These are phyloP conservation scores for Eurypyga helias DNA, from an alignment of 2,113 vertebrate species.

Conservation along the genomic window DNA sequence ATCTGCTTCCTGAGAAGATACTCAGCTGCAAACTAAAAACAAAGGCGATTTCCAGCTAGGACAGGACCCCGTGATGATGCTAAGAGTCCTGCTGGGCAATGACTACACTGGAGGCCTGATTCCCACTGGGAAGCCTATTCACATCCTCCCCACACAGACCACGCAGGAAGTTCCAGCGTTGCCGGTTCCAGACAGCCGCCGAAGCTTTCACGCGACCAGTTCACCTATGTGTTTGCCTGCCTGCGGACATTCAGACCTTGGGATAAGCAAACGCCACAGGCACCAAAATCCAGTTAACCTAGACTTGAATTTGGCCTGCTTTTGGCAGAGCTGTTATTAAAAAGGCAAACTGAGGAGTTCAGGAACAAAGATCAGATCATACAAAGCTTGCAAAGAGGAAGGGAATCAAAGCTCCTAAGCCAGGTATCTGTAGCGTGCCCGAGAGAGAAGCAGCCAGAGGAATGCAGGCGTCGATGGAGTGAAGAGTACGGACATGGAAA, in stretches of 20 bases:
- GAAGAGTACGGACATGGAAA: not conserved
- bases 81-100: not conserved
- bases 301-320: not conserved
- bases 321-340: not conserved
- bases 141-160: not conserved
- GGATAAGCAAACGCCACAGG: not conserved
- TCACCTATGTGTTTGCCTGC: not conserved
- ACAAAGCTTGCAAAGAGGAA: not conserved
- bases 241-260: not conserved
- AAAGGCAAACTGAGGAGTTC: not conserved
- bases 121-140: not conserved
- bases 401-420: not conserved
- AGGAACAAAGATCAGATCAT: not conserved
- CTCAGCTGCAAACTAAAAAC: not conserved
- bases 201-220: not conserved
- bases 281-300: not conserved
- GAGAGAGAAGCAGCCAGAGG: not conserved
- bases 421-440: not conserved
- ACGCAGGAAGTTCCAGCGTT: not conserved
- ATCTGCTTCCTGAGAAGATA: not conserved
- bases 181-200: fast-evolving
- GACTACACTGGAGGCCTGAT: not conserved
- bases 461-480: not conserved
- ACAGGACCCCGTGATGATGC: not conserved
- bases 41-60: not conserved